These are phyloP conservation scores for Stictonetta naevosa DNA, from an alignment of 2,113 vertebrate species.

Conservation along the genomic window DNA sequence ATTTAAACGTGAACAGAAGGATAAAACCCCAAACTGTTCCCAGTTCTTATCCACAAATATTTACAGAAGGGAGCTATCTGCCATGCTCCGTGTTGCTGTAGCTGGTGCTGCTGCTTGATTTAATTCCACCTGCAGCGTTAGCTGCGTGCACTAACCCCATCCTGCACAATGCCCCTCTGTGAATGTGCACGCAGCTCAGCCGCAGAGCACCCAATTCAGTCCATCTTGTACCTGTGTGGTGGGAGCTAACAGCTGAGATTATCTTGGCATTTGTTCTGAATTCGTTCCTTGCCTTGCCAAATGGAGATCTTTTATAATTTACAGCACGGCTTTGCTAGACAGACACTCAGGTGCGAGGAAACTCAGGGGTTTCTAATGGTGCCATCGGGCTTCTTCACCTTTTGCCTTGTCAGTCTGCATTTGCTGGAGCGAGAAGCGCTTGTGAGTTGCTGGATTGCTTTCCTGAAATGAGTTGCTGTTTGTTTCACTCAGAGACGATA, in stretches of 20 bases:
- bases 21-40: background rate
- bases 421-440: background rate
- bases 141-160: background rate
- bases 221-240: background rate
- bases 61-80: background rate
- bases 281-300: background rate
- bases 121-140: background rate
- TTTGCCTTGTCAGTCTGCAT: constrained; percentile 6
- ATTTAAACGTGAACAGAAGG: background rate
- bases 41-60: background rate
- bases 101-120: background rate
- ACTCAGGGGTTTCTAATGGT: background rate
- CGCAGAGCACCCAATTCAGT: background rate
- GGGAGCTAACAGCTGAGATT: background rate
- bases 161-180: background rate
- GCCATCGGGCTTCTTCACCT: constrained; percentile 3
- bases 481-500: background rate
- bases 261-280: background rate
- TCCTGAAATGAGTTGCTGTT: constrained; percentile 21
- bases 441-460: constrained; percentile 37
- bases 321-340: background rate
- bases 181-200: background rate
- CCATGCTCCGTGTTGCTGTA: background rate
- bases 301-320: background rate
- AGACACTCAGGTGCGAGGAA: background rate